Base-by-base conservation (phyloP, 2,113 vertebrate species). In the Malurus cyaneus region DNA sequence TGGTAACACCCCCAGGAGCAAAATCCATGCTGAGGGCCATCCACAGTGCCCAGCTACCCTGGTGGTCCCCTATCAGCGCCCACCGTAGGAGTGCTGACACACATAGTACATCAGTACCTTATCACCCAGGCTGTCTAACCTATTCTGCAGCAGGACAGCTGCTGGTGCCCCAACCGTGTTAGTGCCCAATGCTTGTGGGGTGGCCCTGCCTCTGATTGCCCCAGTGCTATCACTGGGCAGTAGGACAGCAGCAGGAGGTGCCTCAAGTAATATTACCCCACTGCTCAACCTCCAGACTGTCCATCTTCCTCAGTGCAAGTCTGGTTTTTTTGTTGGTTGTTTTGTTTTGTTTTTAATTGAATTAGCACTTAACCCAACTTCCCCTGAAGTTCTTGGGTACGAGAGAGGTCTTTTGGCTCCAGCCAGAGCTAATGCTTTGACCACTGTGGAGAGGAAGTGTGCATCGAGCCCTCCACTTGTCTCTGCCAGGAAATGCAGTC, bases 61-160 rank as follows among this genome's bases (percentile, higher is more conserved):
- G 3, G 44, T 47, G 73, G 32, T 28, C 71, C 17, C 23, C 18
- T 25, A 47, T 36, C 34, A 64, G 28, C 0, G 0, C 20, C 50
- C 39, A 7, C 32, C 0, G 0, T 14, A n/a, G 34, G 67, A 83
- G 32, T 46, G 7, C 54, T 47, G 74, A 71, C 5, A 11, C 18
- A 25, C 5, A 12, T 31, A 1, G 1, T 19, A 17, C 0, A 0
- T 6, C 1, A 11, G 18, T 53, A n/a, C 61, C 32, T 84, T 67
- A 88, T 57, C 70, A 73, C 26, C n/a, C 54, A 29, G 60, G 24
- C 69, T 78, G 56, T 24, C 65, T 72, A 41, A 24, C 31, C 53
- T 65, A 36, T 24, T 41, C 78, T 67, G 66, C 69, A 79, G 61
- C 53, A 81, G 74, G 60, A 41, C 26, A 31, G 65, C 65, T 88